Evolutionary conservation across 2,797 vertebrate genomes (phyloP), one percentile per base, ranked within the genome.

Genomic region (Nannoperca australis): DNA sequence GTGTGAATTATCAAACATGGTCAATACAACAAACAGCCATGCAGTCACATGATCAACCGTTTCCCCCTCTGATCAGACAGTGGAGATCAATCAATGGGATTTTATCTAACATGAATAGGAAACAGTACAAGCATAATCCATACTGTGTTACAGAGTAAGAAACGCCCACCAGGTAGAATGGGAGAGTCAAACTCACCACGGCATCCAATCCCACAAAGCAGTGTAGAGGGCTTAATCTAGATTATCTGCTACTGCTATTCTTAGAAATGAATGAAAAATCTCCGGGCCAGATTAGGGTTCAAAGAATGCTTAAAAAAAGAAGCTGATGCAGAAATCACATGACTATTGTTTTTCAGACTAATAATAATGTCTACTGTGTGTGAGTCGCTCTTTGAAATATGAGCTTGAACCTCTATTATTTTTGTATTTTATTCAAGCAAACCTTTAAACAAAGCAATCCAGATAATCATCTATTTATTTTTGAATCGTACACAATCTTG

Each of bases 191-290:
- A 8, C 69, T 73, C 55, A 2, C 58, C 61, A 38, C 7, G 0
- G n/a, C 65, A 11, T 82, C 83, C 84, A 86, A 71, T 88, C 86
- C 79, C 78, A 85, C 81, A 85, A 73, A 74, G 79, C 77, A 85
- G 79, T 49, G 71, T 70, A 11, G 76, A 86, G 62, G 83, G 81
- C 90, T 91, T 91, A 89, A 91, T 89, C 74, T 83, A 86, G 92
- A 93, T 94, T 92, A 93, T 89, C 76, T 84, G 61, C 2, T 78
- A 68, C 27, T 79, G 85, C 89, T 94, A 91, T 92, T 93, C 78
- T 90, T 90, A 83, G 85, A 84, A 70, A 88, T 85, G 70, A 89
- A 90, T 89, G 61, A 85, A 90, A 86, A 82, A 62, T 76, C 77
- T 87, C 68, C 75, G 69, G 60, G 45, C 50, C 69, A 85, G 78